A percentile compares a stretch with the other conserved stretches of the same genome.
These are phyloP conservation scores for Argya squamiceps DNA, from an alignment of 2,797 vertebrate species.

Conservation along the genomic window DNA sequence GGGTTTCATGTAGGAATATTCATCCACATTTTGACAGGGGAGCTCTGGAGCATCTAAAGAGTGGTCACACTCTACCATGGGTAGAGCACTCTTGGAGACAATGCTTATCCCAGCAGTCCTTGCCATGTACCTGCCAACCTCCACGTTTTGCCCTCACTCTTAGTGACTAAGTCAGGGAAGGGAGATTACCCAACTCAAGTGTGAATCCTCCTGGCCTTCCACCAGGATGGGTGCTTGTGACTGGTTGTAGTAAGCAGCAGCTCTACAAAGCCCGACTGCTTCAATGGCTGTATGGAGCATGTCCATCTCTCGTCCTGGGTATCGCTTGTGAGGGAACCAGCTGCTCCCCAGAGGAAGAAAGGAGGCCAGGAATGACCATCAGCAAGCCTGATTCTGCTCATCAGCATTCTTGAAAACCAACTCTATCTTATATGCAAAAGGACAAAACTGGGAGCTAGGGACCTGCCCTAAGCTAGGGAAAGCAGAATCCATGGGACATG, in stretches of 20 bases:
- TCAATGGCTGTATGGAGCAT: fast-evolving
- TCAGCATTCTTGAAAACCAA: background rate
- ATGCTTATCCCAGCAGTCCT: background rate
- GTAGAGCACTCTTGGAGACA: background rate
- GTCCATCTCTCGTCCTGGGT: fast-evolving
- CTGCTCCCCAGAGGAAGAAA: background rate
- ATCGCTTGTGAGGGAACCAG: background rate
- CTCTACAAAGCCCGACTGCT: background rate
- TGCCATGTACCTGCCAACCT: background rate
- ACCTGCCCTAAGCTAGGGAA: background rate
- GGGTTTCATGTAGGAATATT: background rate
- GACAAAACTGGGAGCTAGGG: background rate
- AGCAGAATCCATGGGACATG: background rate
- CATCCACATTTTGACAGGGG: background rate
- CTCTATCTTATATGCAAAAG: background rate
- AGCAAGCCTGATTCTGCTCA: background rate
- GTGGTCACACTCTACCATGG: background rate
- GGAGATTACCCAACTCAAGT: background rate
- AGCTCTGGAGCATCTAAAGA: background rate
- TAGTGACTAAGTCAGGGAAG: background rate
- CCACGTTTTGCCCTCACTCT: background rate
- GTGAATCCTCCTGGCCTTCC: background rate
- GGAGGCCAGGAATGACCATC: background rate
- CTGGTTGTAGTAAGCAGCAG: background rate
- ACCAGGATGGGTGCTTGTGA: background rate